Conservation (phyloP, 2,888 invertebrate species). For the Nemapogon koenigi region DNA sequence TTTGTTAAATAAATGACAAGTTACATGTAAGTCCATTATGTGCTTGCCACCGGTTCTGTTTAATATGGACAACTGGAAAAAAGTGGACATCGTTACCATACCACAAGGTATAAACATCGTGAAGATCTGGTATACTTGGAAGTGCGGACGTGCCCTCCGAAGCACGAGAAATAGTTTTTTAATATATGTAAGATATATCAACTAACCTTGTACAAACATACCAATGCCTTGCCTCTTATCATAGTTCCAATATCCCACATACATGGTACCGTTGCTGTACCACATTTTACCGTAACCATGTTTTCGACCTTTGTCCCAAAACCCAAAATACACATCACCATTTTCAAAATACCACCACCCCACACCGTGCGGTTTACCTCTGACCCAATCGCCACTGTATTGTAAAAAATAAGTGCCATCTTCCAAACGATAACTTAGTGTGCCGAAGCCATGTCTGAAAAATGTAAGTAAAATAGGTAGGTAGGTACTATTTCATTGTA, state of each 20-base stretch:
- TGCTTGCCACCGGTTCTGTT: no score
- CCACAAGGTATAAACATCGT: no score
- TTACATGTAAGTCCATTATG: no score
- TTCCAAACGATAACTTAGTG: slow-evolving; percentile 39
- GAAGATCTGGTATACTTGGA: no score
- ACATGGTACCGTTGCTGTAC: slow-evolving; percentile 64
- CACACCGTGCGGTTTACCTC: slow-evolving; percentile 62
- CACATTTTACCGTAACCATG: slow-evolving; percentile 70
- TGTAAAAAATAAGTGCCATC: slow-evolving; percentile 46
- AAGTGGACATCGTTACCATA: no score
- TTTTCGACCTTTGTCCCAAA: slow-evolving; percentile 49
- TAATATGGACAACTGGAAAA: no score
- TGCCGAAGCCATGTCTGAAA: slow-evolving; percentile 64
- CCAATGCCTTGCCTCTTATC: slow-evolving; percentile 56
- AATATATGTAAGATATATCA: no score
- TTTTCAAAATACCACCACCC: slow-evolving; percentile 64
- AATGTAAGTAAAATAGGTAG: not conserved
- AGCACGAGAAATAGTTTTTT: no score
- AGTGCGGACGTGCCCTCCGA: no score
- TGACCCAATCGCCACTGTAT: slow-evolving; percentile 68
- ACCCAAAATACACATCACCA: slow-evolving; percentile 68
- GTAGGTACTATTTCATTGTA: slow-evolving; percentile 27
- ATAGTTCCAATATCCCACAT: slow-evolving; percentile 67
- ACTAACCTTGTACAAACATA: slow-evolving; percentile 55
- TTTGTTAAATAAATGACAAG: no score